Evolutionary conservation across 2,797 vertebrate genomes (phyloP).

Genomic region (Molossus alvarezi): DNA sequence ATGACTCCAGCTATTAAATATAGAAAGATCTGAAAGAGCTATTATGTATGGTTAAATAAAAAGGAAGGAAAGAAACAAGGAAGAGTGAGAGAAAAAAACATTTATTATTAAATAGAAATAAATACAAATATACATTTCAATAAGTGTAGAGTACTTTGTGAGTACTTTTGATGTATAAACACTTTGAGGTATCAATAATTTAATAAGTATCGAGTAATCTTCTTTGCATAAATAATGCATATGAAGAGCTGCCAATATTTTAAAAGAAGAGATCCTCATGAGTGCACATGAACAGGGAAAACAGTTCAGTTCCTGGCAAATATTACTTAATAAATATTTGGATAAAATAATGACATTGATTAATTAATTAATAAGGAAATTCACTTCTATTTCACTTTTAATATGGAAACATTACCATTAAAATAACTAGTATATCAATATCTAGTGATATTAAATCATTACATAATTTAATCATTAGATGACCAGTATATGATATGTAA

Average conservation of each 20-base stretch:
- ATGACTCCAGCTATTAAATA: not conserved
- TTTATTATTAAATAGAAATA: conserved; percentile 33
- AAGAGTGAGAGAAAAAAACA: not conserved
- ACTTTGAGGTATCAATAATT: not conserved
- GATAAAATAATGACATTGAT: not conserved
- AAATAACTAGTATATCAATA: not conserved
- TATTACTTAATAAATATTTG: not conserved
- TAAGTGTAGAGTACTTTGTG: not conserved
- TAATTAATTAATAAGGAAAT: not conserved
- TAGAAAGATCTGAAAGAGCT: not conserved
- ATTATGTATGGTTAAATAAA: conserved; percentile 5
- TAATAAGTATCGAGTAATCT: not conserved
- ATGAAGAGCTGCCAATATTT: not conserved
- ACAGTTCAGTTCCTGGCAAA: not conserved
- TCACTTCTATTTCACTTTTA: not conserved
- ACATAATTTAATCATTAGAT: not conserved
- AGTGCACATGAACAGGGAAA: not conserved
- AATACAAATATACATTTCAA: not conserved
- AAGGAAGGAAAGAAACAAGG: not conserved
- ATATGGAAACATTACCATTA: not conserved
- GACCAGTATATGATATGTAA: not conserved
- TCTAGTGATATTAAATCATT: not conserved
- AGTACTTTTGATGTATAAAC: not conserved
- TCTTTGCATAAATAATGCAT: not conserved
- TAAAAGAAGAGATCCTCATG: not conserved